Conservation (phyloP, 2,888 invertebrate genomes). For the Scrobipalpa costella region DNA sequence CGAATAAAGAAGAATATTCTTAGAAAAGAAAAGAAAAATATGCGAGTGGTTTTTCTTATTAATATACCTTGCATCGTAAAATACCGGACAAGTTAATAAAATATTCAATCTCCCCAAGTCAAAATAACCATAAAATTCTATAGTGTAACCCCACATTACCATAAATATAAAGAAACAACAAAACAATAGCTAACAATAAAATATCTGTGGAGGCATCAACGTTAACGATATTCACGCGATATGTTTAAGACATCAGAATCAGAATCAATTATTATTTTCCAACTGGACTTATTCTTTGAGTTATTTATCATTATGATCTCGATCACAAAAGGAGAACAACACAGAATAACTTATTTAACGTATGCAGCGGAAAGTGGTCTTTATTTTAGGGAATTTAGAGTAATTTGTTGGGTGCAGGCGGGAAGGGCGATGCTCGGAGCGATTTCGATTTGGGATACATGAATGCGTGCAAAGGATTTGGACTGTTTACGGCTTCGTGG, state of each 20-base stretch:
- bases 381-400: conserved; percentile 48
- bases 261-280: conserved; percentile 77
- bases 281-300: conserved; percentile 73
- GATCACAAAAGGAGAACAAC: conserved; percentile 75
- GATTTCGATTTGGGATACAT: conserved; percentile 80
- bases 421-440: conserved; percentile 64
- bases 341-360: conserved; percentile 74
- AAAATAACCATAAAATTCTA: conserved; percentile 18
- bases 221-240: conserved; percentile 50
- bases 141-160: conserved; percentile 11
- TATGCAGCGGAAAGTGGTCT: conserved; percentile 53
- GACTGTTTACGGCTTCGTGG: conserved; percentile 80
- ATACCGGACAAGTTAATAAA: conserved; percentile 12
- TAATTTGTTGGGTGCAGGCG: conserved; percentile 49
- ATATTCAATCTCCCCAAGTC: conserved; percentile 17
- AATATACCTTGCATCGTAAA: conserved; percentile 3
- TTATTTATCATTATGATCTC: conserved; percentile 79
- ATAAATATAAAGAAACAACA: conserved; percentile 25
- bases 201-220: conserved; percentile 19
- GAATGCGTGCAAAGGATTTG: conserved; percentile 80
- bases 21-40: not conserved
- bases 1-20: too few relatives aligned
- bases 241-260: conserved; percentile 80
- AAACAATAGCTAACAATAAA: conserved; percentile 29
- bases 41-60: not conserved